Conservation (phyloP, 2,113 vertebrate genomes). For the Channa argus region DNA sequence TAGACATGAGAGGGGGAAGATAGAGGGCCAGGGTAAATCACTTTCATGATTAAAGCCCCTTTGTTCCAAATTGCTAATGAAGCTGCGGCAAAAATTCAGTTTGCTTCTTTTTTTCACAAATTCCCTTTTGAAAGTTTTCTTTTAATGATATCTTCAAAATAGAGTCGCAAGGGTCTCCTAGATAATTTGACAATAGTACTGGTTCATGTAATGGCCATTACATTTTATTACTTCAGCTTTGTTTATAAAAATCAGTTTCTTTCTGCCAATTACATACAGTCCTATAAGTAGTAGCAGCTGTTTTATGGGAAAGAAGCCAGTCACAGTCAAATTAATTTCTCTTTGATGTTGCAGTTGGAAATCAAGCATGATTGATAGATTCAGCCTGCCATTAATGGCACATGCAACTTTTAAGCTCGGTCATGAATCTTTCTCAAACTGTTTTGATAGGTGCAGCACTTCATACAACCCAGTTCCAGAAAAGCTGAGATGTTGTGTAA, state of each 20-base stretch:
- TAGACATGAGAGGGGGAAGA: constrained; percentile 10
- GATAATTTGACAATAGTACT: constrained; percentile 4
- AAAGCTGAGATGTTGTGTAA: too few species aligned
- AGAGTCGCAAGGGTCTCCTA: neutral
- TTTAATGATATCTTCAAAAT: constrained; percentile 18
- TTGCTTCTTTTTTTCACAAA: constrained; percentile 4
- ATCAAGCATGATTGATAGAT: neutral
- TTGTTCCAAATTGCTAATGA: constrained; percentile 50
- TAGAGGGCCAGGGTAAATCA: constrained; percentile 17
- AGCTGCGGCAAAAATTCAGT: constrained; percentile 26
- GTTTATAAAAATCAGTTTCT: too few species aligned
- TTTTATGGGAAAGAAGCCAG: neutral
- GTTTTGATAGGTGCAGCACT: too few species aligned
- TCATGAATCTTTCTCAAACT: neutral
- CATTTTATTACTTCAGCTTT: constrained; percentile 9
- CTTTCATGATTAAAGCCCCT: constrained; percentile 47
- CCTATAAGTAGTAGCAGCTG: too few species aligned
- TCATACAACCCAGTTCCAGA: too few species aligned
- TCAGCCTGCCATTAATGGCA: neutral
- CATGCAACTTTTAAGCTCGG: neutral
- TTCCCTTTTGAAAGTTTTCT: neutral
- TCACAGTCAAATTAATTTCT: neutral
- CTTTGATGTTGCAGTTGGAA: neutral
- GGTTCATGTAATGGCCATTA: neutral
- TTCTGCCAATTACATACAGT: too few species aligned